Base-by-base conservation (phyloP, 1,140 invertebrate genomes). In the Papilio dardanus region DNA sequence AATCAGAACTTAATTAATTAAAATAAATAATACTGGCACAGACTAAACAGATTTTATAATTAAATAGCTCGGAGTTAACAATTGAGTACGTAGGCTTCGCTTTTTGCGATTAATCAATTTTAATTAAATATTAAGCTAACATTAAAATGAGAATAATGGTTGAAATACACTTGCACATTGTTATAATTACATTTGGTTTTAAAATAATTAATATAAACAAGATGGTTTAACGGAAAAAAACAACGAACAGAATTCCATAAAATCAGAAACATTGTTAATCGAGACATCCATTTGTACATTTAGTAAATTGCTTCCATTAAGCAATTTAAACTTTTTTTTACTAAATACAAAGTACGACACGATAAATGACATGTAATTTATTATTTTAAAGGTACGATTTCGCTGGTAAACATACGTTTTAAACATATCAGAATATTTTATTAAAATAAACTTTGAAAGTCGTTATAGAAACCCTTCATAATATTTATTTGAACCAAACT, bases 281-380 rank as follows among this genome's bases (percentile, higher is more conserved):
- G 21, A 21, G 3, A 54, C 54, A 58, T 58, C 54, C 1, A 58
- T 24, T 58, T 24, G 21, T 28, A 58, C 54, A 58, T 58, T 58
- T 58, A 58, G 1, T 30, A 58, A 58, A 58, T 58, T 28, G 54
- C 54, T 28, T 58, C 54, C 50, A 54, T 54, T 58, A 58, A 24
- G 21, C 21, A 58, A 58, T 28, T 58, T 58, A 58, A 58, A 58
- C 54, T 58, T 58, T 58, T 46, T 58, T 58, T 28, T 58, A 28
- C 54, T 58, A 58, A 58, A 58, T 58, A 58, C 21, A 28, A 58
- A 58, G 54, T 58, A 28, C 21, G 24, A 14, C 10, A 58, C 24
- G 24, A 28, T 28, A 58, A 58, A 58, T 58, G 21, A 58, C 54
- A 58, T 58, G 54, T 58, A 58, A 58, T 58, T 58, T 58, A 28